Evolutionary conservation across 2,888 invertebrate genomes (phyloP), one percentile per base, ranked within the genome.

Genomic region (Tromatobia lineatoria): DNA sequence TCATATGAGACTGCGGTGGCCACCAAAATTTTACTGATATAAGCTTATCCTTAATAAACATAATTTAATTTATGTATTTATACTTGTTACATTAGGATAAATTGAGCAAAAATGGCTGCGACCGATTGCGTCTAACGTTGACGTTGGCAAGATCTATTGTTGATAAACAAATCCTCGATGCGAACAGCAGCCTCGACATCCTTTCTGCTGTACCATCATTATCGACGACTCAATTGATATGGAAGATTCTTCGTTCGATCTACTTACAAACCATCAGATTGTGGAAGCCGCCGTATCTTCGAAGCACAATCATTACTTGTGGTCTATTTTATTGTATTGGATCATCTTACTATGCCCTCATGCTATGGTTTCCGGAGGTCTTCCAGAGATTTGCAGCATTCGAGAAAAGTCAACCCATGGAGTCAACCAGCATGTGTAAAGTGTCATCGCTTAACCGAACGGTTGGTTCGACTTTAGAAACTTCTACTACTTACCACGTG

Each of bases 311-410:
- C 79, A 94, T 97, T 82, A 96, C 97, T 70, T 96, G 97, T 92
- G 94, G 96, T 66, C 96, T 97, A 86, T 97, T 97, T 91, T 97
- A 97, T 93, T 97, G 97, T 91, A 94, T 97, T 85, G 97, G 97
- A 54, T 96, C 97, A 94, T 97, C 98, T 90, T 98, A 98, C 94
- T 98, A 98, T 94, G 98, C 98, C 10, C 94, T 98, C 66, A 97
- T 97, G 96, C 95, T 98, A 92, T 98, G 98, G 98, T 97, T 98
- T 94, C 98, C 98, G 11, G 98, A 98, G 93, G 94, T 98, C 88
- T 98, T 98, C 94, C 89, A 90, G 93, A 96, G 98, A 74, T 97
- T 97, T 93, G 96, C 97, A 89, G 96, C 96, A 89, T 97, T 96
- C 92, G 97, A 97, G 91, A 92, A 94, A 25, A 93, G 94, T 4